A percentile compares a stretch with the other conserved stretches of the same genome.
phyloP scores from a whole-genome alignment of 2,797 vertebrate species.

The Macropus fuliginosus region DNA sequence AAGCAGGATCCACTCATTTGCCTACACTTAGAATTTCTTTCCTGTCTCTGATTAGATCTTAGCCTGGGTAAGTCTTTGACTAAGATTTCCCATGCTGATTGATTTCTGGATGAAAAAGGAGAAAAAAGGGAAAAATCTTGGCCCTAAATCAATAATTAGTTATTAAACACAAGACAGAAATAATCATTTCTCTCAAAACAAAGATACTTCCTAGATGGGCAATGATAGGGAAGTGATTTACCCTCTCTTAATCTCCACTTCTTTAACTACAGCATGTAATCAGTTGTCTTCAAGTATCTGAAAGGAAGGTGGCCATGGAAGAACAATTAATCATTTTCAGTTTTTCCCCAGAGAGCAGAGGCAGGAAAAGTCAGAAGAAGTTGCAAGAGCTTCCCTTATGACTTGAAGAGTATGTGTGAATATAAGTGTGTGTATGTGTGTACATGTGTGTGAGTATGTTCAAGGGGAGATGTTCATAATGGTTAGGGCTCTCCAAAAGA shows the following conservation, averaged over 20 bases:
- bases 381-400: background rate
- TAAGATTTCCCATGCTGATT: background rate
- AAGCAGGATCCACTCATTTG: no score
- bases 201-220: background rate
- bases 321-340: background rate
- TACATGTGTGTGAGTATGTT: no score
- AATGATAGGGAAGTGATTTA: background rate
- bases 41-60: background rate
- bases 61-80: background rate
- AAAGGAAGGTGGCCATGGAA: background rate
- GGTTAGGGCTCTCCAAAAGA: background rate
- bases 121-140: background rate
- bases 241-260: background rate
- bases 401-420: background rate
- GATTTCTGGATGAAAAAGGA: background rate
- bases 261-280: background rate
- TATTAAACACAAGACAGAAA: background rate
- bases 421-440: background rate
- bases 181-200: background rate
- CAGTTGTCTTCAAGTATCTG: background rate
- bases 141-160: background rate
- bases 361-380: background rate
- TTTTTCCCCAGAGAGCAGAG: background rate
- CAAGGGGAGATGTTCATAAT: background rate
- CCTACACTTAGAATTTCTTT: background rate